Base-by-base conservation (phyloP, 2,113 vertebrate species). In the Hyperoodon ampullatus region DNA sequence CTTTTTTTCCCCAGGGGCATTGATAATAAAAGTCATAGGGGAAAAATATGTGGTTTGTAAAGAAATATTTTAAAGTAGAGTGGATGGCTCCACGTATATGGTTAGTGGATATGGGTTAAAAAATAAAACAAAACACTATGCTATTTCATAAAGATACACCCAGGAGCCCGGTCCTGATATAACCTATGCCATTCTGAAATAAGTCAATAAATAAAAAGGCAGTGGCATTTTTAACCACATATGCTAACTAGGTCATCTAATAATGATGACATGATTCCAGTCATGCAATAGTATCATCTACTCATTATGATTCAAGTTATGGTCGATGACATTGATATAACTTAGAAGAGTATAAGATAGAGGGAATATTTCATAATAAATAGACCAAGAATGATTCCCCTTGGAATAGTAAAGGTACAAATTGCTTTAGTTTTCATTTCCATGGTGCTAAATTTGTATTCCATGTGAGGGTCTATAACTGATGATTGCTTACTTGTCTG, bases 361-460 rank as follows among this genome's bases (percentile, higher is more conserved):
- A 98, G 93, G 97, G 94, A 98, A 97, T 98, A 98, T 98, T 98
- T 98, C 96, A 98, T 96, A 97, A 96, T 97, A 98, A 98, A 98
- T 97, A 98, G 97, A 98, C 95, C 92, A 97, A 97, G 97, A 98
- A 98, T 95, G 88, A 98, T 98, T 98, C 98, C 98, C 98, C 30
- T 98, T 97, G 98, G 98, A 98, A 98, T 96, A 98, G 96, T 98
- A 98, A 98, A 98, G 97, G 98, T 98, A 99, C 96, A 98, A 98
- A 98, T 98, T 98, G 98, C 98, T 98, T 98, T 98, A 98, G 98
- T 98, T 99, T 98, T 99, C 98, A 98, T 98, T 98, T 98, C 98
- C 90, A 30, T 98, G 84, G 95, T 35, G 92, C 97, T 98, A 98
- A 98, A 98, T 98, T 98, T 98, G 98, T 98, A 98, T 98, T 98